Evolutionary conservation across 2,113 vertebrate genomes (phyloP), one percentile per base, ranked within the genome.

Genomic region (Pseudois nayaur): DNA sequence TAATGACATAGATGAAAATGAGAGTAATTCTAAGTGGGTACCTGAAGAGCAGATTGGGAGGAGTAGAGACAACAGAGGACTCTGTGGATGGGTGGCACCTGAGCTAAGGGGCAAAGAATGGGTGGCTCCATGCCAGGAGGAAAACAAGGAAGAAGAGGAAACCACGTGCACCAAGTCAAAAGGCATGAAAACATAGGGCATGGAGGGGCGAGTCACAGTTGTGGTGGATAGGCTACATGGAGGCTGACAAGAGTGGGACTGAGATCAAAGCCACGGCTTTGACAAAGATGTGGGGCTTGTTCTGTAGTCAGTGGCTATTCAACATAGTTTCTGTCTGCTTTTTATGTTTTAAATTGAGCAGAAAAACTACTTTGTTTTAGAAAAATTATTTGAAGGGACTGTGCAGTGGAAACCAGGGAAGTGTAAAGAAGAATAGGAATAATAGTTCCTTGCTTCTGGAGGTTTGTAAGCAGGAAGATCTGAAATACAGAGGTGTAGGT

Each of bases 171-270:
- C 50, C 48, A 62, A 33, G 21, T 64, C 36, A 45, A 54, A 48
- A 96, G 27, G 19, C 40, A 60, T 17, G 14, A 9, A 23, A 33
- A 52, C 31, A 14, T 0, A 33, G 79, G 23, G 4, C 40, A 9
- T 9, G 2, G 33, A 25, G n/a, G 10, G 4, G 8, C 62, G 5
- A 59, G 31, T 25, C 85, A 33, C 0, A 23, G 9, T 8, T 8
- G 27, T 12, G 60, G 16, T 11, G 23, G 36, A 11, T 1, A 88
- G 52, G 3, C 27, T 3, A 40, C 0, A 0, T 15, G 36, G 27
- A 48, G 13, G 21, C 0, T 27, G 17, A 45, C 17, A 19, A 54
- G 57, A 40, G 6, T 21, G 5, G 59, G 50, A 33, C 29, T 9
- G 6, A 88, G 43, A 16, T 12, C 2, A 11, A 25, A 11, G 19